Evolutionary conservation across 2,888 invertebrate species (phyloP).

Genomic region (Adineta ricciae): DNA sequence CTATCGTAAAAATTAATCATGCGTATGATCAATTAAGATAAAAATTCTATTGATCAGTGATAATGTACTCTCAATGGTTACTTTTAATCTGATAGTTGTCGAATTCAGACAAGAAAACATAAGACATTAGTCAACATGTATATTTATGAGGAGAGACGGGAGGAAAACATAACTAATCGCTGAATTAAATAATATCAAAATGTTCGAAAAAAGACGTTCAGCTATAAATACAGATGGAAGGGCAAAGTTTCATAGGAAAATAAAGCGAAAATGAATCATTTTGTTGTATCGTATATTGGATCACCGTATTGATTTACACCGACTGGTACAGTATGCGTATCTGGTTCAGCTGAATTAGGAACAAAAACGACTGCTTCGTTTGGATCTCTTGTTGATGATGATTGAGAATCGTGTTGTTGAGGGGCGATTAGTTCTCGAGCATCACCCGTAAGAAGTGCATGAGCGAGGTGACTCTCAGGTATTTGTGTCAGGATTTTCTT

Average conservation of each 20-base stretch:
- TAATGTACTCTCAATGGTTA: neutral
- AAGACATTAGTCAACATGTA: neutral
- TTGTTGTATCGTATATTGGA: neutral
- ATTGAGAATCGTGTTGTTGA: neutral
- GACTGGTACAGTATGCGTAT: neutral
- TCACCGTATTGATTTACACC: constrained; percentile 14
- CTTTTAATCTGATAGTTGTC: too few relatives aligned
- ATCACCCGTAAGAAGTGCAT: neutral
- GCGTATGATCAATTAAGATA: neutral
- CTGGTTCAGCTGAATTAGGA: neutral
- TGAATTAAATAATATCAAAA: neutral
- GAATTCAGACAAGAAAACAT: neutral
- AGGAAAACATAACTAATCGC: neutral
- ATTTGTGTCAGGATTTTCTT: neutral
- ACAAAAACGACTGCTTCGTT: neutral
- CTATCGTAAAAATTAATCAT: neutral
- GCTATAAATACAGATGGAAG: neutral
- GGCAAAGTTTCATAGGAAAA: neutral
- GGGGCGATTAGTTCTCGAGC: neutral
- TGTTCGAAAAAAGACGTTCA: neutral
- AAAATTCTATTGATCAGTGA: neutral
- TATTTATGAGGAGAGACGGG: neutral
- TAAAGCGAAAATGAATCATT: neutral
- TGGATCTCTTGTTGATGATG: neutral
- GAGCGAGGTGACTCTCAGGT: neutral